Base-by-base conservation (phyloP, 2,797 vertebrate genomes). In the Propithecus deckenii region DNA sequence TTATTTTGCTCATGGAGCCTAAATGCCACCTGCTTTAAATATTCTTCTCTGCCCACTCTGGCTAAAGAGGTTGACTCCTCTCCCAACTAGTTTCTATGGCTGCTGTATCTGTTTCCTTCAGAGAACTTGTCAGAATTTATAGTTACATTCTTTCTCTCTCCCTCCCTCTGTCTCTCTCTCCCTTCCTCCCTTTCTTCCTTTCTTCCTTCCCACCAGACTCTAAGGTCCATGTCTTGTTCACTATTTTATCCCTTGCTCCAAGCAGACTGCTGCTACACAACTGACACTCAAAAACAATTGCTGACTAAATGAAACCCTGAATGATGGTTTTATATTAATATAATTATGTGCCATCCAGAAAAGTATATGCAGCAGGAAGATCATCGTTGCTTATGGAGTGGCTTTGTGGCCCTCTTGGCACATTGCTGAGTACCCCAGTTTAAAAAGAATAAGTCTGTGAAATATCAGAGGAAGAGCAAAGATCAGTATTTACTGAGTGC, bases 161-260 rank as follows among this genome's bases (percentile, higher is more conserved):
- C 15, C 32, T 15, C 0, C 11, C 18, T 25, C 13, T 2, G 5
- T 30, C 18, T 12, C 25, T 4, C 4, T 17, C 52, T 38, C 52
- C 14, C 46, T 48, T 72, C 17, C 23, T 7, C 23, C 4, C 48
- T 10, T 0, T 4, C 7, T 8, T 55, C 7, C 76, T 9, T 30
- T 5, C 43, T 71, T 71, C 28, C 63, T 81, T 86, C 61, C 30
- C 35, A 38, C 8, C 57, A 41, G 22, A 28, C 38, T 50, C 48
- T 23, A 59, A 43, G 15, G 30, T 55, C 59, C 4, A 0, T 78
- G 7, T 74, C 32, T 86, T 57, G 8, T 71, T 91, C 23, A 43
- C n/a, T 89, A 4, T 83, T 92, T 95, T 72, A 95, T 89, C 59
- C 50, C 71, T 83, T 91, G 50, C 20, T 22, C 22, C 46, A 55